Percentiles rank a stretch among this genome's conserved stretches.
Conservation (phyloP, 2,888 invertebrate species). For the Kryphioiulus occultus region DNA sequence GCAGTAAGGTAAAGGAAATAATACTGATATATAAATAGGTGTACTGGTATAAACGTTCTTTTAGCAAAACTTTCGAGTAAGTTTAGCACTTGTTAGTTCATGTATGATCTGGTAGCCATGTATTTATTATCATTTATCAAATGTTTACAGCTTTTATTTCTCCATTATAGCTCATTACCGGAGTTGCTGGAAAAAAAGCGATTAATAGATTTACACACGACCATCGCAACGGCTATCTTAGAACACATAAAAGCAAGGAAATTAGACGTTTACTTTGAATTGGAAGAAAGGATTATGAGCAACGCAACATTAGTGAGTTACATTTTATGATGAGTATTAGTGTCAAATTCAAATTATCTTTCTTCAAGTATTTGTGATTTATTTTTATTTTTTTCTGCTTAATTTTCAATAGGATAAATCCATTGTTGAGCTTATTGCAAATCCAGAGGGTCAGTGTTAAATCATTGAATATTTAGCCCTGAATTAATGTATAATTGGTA, state of each 20-base stretch:
- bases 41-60: too few relatives aligned
- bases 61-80: too few relatives aligned
- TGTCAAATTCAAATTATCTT: neutral
- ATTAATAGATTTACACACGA: constrained; percentile 98
- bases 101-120: too few relatives aligned
- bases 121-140: too few relatives aligned
- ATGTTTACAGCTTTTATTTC: too few relatives aligned
- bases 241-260: constrained; percentile 75
- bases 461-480: neutral
- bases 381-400: neutral
- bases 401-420: constrained; percentile 72
- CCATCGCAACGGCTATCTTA: constrained; percentile 82
- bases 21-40: too few relatives aligned
- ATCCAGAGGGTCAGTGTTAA: constrained; percentile 69
- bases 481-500: neutral
- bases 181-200: constrained; percentile 96
- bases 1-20: constrained; percentile 80
- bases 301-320: constrained; percentile 61
- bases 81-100: too few relatives aligned
- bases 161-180: constrained; percentile 78
- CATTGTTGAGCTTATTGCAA: constrained; percentile 84
- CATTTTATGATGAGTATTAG: neutral
- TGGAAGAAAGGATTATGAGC: constrained; percentile 97
- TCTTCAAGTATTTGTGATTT: neutral
- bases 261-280: constrained; percentile 94